A percentile compares a stretch with the other conserved stretches of the same genome.
Evolutionary conservation across 2,797 vertebrate species (phyloP).

Genomic region (Petrocephalus sullivani): DNA sequence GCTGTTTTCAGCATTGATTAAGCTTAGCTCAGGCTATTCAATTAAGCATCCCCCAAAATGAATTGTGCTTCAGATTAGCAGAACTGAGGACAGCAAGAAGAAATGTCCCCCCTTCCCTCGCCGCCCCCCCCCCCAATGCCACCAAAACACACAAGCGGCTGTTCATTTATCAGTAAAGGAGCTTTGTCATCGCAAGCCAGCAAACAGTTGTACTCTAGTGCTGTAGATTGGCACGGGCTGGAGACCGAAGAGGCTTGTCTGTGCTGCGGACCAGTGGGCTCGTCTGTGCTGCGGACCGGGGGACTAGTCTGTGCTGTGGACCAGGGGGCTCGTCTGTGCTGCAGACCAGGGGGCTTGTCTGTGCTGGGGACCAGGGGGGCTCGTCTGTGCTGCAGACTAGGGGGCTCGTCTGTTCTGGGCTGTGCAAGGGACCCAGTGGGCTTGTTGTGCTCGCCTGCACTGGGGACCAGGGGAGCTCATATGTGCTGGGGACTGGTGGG

Average conservation of each 20-base stretch:
- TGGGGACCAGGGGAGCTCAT: no score
- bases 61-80: conserved; percentile 6
- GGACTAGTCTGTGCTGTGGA: neutral
- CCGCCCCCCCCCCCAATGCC: neutral
- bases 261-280: neutral
- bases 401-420: neutral
- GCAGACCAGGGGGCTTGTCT: neutral
- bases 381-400: no score
- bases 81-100: neutral
- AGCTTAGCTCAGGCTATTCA: neutral
- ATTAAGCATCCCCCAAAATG: conserved; percentile 8
- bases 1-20: neutral
- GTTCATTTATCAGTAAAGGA: neutral
- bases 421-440: neutral
- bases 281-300: neutral
- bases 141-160: neutral
- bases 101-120: neutral
- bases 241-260: no score
- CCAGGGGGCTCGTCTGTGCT: neutral
- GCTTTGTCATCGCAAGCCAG: neutral
- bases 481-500: no score
- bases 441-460: no score
- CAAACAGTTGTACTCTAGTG: neutral
- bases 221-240: no score
- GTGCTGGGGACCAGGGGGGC: neutral